These are phyloP conservation scores for Trichechus manatus DNA, from an alignment of 2,113 vertebrate genomes.

Conservation along the genomic window DNA sequence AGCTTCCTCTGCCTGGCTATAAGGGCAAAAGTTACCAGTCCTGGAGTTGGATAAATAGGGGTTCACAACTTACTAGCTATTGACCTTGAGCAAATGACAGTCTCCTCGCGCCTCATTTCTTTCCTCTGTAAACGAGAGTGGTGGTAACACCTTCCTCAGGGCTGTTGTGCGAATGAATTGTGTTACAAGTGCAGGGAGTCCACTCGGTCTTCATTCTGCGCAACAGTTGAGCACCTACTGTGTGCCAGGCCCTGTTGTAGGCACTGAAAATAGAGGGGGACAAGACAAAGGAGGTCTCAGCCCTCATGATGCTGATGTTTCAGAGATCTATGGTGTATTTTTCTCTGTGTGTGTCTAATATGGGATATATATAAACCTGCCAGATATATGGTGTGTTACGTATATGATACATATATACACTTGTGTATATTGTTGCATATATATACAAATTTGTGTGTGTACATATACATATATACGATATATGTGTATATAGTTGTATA, in stretches of 20 bases:
- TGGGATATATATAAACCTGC: not conserved
- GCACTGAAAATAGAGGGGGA: not conserved
- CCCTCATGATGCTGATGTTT: not conserved
- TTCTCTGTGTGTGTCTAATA: not conserved
- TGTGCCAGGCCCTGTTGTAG: not conserved
- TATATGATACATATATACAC: not conserved
- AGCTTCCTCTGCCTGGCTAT: not conserved
- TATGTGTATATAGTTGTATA: too few relatives aligned
- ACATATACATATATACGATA: too few relatives aligned
- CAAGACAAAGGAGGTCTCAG: not conserved
- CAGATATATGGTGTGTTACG: not conserved
- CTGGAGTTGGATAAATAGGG: not conserved
- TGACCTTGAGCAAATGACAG: not conserved
- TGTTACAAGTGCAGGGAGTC: not conserved
- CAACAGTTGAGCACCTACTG: not conserved
- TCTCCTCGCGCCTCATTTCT: not conserved
- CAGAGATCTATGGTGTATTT: not conserved
- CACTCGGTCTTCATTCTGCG: not conserved
- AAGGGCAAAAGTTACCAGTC: not conserved
- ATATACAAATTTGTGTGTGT: too few relatives aligned
- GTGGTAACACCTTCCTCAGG: not conserved
- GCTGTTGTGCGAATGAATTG: not conserved
- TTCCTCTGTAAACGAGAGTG: not conserved
- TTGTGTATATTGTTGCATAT: not conserved
- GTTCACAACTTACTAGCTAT: not conserved